phyloP scores from a whole-genome alignment of 2,888 invertebrate species.

The Drosophila yooni region DNA sequence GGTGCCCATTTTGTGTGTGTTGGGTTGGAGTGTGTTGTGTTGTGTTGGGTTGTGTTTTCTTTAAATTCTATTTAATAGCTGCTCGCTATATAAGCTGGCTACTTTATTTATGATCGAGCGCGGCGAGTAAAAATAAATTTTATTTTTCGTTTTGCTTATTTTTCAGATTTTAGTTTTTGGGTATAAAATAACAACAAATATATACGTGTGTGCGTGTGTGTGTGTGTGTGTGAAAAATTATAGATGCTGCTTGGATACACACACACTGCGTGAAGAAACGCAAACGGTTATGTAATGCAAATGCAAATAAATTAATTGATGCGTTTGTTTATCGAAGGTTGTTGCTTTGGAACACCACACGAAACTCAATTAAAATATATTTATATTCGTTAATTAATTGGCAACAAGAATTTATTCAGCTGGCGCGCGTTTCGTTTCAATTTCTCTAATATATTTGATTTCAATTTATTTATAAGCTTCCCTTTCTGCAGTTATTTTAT shows the following conservation, averaged over 20 bases:
- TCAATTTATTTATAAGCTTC: constrained; percentile 9
- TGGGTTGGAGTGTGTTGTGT: background rate
- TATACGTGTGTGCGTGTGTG: background rate
- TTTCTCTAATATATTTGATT: constrained; percentile 26
- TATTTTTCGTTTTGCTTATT: constrained; percentile 16
- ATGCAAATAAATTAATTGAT: constrained; percentile 54
- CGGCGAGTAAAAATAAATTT: constrained; percentile 54
- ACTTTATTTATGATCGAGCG: constrained; percentile 55
- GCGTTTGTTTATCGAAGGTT: constrained; percentile 42
- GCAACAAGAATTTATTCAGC: constrained; percentile 34
- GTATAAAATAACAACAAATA: constrained; percentile 34
- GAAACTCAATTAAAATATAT: constrained; percentile 23
- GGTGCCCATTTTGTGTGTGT: constrained; percentile 66
- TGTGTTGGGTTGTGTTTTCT: background rate
- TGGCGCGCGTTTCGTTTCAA: constrained; percentile 68
- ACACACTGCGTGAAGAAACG: constrained; percentile 7
- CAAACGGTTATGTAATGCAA: constrained; percentile 52
- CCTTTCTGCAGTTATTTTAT: constrained; percentile 10
- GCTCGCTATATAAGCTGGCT: constrained; percentile 15
- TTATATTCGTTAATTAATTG: constrained; percentile 36
- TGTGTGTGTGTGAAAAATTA: constrained; percentile 17
- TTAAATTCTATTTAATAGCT: constrained; percentile 31
- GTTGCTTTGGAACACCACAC: constrained; percentile 58
- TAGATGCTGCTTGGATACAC: constrained; percentile 20
- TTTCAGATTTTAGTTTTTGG: constrained; percentile 35